phyloP scores from a whole-genome alignment of 2,797 vertebrate genomes.

The Naso thynnoides region DNA sequence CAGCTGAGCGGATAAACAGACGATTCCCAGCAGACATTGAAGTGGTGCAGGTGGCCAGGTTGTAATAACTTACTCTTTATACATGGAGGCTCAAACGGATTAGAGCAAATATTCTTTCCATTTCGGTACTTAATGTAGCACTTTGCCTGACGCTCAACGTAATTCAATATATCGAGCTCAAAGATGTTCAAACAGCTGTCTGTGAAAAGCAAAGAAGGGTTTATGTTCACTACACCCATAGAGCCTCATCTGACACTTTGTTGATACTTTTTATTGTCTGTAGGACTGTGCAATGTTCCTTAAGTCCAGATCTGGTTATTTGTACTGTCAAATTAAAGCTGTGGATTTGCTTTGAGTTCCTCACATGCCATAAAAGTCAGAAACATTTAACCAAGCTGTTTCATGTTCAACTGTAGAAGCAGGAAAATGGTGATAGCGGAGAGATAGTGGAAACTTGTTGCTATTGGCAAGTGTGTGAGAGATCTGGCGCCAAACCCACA shows the following conservation, averaged over 20 bases:
- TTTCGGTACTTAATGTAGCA: slow-evolving; percentile 34
- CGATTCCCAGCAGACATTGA: slow-evolving; percentile 21
- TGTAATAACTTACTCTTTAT: slow-evolving; percentile 51
- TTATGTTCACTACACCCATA: slow-evolving; percentile 50
- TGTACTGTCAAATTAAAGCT: slow-evolving; percentile 60
- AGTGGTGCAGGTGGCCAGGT: slow-evolving; percentile 19
- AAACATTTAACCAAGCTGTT: slow-evolving; percentile 38
- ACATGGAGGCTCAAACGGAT: slow-evolving; percentile 36
- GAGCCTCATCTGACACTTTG: slow-evolving; percentile 53
- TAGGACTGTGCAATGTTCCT: slow-evolving; percentile 33
- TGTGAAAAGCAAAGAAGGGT: slow-evolving; percentile 48
- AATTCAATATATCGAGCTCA: slow-evolving; percentile 65
- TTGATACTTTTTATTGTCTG: slow-evolving; percentile 63
- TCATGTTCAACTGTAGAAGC: slow-evolving; percentile 46
- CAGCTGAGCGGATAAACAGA: slow-evolving; percentile 45
- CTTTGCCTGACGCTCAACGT: slow-evolving; percentile 57
- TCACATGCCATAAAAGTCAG: slow-evolving; percentile 39
- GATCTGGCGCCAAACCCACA: slow-evolving; percentile 71
- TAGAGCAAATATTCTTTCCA: slow-evolving; percentile 53
- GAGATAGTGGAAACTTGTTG: slow-evolving; percentile 61
- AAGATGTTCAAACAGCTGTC: slow-evolving; percentile 61
- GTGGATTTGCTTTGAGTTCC: slow-evolving; percentile 24
- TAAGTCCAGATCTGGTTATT: slow-evolving; percentile 40
- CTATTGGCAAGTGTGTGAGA: slow-evolving; percentile 73
- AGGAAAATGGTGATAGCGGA: slow-evolving; percentile 60